Percentiles rank a stretch among this genome's conserved stretches.
Conservation (phyloP, 2,113 vertebrate genomes). For the Hemiscyllium ocellatum region DNA sequence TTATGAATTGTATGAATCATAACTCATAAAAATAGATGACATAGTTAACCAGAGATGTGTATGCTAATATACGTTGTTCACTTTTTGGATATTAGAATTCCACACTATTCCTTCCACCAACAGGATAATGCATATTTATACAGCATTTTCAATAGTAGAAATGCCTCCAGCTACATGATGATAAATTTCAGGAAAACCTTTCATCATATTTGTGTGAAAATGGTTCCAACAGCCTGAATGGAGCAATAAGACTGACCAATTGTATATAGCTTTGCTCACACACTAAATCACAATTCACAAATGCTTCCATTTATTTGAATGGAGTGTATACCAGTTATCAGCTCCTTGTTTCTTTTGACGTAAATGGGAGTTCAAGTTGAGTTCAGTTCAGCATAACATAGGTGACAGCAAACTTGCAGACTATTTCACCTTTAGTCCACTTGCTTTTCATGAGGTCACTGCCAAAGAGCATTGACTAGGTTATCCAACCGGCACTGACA, state of each 20-base stretch:
- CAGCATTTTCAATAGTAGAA: background rate
- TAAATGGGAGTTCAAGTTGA: background rate
- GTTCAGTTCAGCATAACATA: background rate
- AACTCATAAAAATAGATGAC: background rate
- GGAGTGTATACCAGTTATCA: background rate
- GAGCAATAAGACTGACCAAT: background rate
- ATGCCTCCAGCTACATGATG: background rate
- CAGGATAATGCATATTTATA: background rate
- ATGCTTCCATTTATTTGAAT: background rate
- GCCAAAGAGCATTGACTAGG: background rate
- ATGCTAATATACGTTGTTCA: background rate
- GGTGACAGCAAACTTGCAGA: background rate
- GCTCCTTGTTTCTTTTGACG: background rate
- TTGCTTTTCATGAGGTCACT: background rate
- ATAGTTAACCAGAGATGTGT: background rate
- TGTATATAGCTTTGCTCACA: background rate
- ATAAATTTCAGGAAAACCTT: background rate
- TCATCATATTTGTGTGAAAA: background rate
- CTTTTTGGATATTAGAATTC: background rate
- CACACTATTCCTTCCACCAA: background rate
- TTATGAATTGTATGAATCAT: background rate
- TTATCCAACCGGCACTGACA: background rate
- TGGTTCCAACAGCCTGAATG: background rate
- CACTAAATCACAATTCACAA: background rate
- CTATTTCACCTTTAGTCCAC: background rate